Percentiles rank a stretch among this genome's conserved stretches.
Conservation (phyloP, 2,113 vertebrate species). For the Cyanoderma ruficeps region DNA sequence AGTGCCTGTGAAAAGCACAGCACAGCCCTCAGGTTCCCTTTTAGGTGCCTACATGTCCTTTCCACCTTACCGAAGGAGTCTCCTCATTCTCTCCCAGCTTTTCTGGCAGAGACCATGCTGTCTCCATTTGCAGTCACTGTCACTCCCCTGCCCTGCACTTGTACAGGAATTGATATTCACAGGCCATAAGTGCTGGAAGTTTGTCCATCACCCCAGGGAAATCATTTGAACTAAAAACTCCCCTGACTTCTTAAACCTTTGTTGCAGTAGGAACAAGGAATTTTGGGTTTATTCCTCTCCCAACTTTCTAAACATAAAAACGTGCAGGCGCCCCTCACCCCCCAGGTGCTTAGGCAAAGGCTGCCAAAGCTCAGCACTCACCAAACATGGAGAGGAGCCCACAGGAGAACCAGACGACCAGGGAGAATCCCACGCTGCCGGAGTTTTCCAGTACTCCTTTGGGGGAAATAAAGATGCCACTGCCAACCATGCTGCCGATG, state of each 20-base stretch:
- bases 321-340: not conserved
- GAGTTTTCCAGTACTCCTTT: constrained; percentile 87
- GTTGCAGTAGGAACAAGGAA: not conserved
- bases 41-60: not conserved
- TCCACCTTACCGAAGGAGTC: not conserved
- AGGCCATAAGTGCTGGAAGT: not conserved
- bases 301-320: not conserved
- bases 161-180: not conserved
- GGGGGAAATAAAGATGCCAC: constrained; percentile 89
- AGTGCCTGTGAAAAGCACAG: not conserved
- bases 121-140: not conserved
- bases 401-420: constrained; percentile 82
- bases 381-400: constrained; percentile 85
- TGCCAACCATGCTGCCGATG: constrained; percentile 86
- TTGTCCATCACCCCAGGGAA: not conserved
- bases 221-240: not conserved
- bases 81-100: not conserved
- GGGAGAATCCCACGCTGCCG: constrained; percentile 83
- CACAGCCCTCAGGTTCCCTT: not conserved
- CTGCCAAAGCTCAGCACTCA: constrained; percentile 62
- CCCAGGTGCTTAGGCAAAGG: not conserved
- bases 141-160: not conserved
- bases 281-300: not conserved
- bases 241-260: not conserved
- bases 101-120: not conserved